phyloP scores from a whole-genome alignment of 2,113 vertebrate genomes.

The Elachura formosa region DNA sequence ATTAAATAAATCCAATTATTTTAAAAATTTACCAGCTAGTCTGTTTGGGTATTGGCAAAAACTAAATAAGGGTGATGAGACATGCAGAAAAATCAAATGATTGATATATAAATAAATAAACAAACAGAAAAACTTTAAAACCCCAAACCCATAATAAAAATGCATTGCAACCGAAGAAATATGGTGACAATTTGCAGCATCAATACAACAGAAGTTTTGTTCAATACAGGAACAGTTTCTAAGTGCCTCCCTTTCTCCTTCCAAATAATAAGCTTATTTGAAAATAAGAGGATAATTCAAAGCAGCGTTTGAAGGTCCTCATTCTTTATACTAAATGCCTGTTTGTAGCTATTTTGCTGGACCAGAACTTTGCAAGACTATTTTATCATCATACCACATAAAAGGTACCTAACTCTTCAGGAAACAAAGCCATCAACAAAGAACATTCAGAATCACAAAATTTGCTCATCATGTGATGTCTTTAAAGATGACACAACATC shows the following conservation, averaged over 20 bases:
- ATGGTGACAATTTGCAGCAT: not conserved
- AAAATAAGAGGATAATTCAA: conserved; percentile 46
- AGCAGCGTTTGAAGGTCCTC: not conserved
- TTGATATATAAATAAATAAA: not conserved
- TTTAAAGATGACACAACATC: not conserved
- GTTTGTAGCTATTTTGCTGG: not conserved
- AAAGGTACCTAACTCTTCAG: not conserved
- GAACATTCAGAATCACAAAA: not conserved
- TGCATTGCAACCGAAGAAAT: not conserved
- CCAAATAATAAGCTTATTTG: conserved; percentile 22
- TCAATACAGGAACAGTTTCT: not conserved
- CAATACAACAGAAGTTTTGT: not conserved
- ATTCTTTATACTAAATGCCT: not conserved
- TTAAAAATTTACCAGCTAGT: not conserved
- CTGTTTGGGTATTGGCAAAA: not conserved
- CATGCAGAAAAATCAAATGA: not conserved
- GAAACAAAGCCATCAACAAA: not conserved
- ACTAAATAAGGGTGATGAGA: not conserved
- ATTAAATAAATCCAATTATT: conserved; percentile 35
- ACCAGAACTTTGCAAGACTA: not conserved
- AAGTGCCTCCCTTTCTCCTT: not conserved
- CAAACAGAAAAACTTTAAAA: no score
- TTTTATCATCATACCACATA: not conserved
- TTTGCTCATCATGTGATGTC: not conserved
- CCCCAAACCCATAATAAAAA: not conserved